Conservation (phyloP, 2,797 vertebrate genomes). For the Propithecus deckenii region DNA sequence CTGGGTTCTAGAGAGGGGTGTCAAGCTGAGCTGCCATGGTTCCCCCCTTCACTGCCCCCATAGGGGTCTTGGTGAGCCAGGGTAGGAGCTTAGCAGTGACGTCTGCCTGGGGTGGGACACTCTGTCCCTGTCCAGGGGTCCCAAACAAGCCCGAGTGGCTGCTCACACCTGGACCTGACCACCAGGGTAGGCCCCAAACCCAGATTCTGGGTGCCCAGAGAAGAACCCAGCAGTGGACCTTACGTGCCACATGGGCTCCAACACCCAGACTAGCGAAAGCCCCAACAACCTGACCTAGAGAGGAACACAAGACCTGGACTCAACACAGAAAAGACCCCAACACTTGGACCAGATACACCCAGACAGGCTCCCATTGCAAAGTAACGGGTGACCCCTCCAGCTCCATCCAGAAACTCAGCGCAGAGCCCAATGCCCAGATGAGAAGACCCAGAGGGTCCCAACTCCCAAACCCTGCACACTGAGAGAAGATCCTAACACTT, state of each 20-base stretch:
- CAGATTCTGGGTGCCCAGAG: not conserved
- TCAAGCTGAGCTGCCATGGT: not conserved
- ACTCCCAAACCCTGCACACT: not conserved
- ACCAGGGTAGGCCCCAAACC: not conserved
- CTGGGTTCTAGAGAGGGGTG: not conserved
- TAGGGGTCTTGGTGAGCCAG: not conserved
- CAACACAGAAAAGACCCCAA: not conserved
- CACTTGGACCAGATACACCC: not conserved
- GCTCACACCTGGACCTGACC: not conserved
- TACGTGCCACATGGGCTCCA: rapidly evolving
- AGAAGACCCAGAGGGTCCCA: not conserved
- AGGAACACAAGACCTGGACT: not conserved
- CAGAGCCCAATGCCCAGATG: too few relatives aligned
- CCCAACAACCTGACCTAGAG: not conserved
- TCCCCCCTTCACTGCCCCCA: not conserved
- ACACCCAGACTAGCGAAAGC: not conserved
- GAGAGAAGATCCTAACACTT: not conserved
- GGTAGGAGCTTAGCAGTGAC: not conserved
- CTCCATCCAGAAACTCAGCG: not conserved
- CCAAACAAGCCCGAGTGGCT: not conserved
- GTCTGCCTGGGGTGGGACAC: not conserved
- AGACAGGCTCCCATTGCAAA: not conserved
- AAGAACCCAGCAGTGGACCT: not conserved
- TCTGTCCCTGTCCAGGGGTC: not conserved
- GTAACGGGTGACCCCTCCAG: too few relatives aligned